Evolutionary conservation across 2,113 vertebrate species (phyloP), one percentile per base, ranked within the genome.

Genomic region (human): DNA sequence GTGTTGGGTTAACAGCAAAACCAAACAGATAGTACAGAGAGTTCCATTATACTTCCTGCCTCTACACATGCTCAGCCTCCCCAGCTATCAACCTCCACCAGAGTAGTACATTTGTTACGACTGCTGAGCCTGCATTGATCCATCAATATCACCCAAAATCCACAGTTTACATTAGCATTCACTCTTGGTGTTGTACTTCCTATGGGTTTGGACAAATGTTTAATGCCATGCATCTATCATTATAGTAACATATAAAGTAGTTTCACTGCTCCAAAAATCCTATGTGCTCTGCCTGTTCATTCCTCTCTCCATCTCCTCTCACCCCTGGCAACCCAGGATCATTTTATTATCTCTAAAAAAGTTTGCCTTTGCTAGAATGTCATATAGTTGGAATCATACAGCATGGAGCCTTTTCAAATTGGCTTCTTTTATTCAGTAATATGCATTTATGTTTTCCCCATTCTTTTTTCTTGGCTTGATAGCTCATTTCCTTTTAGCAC

Each of bases 101-200:
- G 43, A 40, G 6, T 0, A 3, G n/a, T 2, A 38, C 3, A 5
- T 38, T 57, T n/a, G 9, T 43, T 52, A 75, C 2, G 27, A 25
- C 0, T 12, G 7, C 23, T 32, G 38, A 83, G 6, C 45, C 27
- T 38, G 10, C 35, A 3, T 2, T 30, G 17, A 23, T 14, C 30
- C 2, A 7, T 17, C 52, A 50, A 6, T 14, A 9, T 23, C n/a
- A 40, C 64, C 72, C 5, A 2, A 12, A 55, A 30, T 5, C 40
- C 9, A 8, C 0, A 4, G 1, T 75, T 50, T 8, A 25, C 23
- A 64, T 25, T 72, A 38, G 22, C 2, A 3, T 25, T 72, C 38
- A 18, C 50, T n/a, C 40, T 4, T 79, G 38, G 32, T 43, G 27
- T 16, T 38, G 5, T 45, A 1, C 6, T 17, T 50, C n/a, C 43